Percentiles rank a stretch among this genome's conserved stretches.
These are phyloP conservation scores for Dicerorhinus sumatrensis DNA, from an alignment of 2,113 vertebrate species.

Conservation along the genomic window DNA sequence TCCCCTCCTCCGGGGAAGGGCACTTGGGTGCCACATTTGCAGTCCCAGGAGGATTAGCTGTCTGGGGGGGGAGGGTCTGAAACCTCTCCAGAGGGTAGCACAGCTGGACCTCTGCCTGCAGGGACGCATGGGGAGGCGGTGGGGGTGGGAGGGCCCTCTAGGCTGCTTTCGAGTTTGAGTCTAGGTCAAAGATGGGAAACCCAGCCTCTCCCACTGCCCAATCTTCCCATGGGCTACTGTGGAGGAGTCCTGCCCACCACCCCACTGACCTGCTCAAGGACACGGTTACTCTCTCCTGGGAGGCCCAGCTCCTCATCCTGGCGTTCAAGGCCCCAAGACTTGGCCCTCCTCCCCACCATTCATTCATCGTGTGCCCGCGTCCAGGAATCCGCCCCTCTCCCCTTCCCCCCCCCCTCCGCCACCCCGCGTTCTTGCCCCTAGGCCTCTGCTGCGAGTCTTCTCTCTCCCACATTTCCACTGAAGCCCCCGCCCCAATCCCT, in stretches of 20 bases:
- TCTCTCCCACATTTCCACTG: not conserved
- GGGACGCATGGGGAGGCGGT: not conserved
- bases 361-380: too few relatives aligned
- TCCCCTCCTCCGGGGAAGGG: not conserved
- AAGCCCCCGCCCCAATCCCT: not conserved
- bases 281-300: too few relatives aligned
- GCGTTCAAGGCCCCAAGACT: not conserved
- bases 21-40: not conserved
- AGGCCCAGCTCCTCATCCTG: not conserved
- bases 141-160: rapidly evolving
- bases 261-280: not conserved
- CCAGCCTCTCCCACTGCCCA: not conserved
- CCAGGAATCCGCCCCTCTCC: not conserved
- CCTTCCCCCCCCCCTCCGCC: not conserved
- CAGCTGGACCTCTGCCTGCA: not conserved
- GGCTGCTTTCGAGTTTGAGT: not conserved
- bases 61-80: not conserved
- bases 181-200: not conserved
- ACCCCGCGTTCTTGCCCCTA: not conserved
- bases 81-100: not conserved
- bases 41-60: not conserved
- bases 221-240: too few relatives aligned
- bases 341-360: too few relatives aligned
- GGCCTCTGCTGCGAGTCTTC: not conserved
- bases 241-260: not conserved